phyloP scores from a whole-genome alignment of 2,888 invertebrate species.

The Emmelina monodactyla region DNA sequence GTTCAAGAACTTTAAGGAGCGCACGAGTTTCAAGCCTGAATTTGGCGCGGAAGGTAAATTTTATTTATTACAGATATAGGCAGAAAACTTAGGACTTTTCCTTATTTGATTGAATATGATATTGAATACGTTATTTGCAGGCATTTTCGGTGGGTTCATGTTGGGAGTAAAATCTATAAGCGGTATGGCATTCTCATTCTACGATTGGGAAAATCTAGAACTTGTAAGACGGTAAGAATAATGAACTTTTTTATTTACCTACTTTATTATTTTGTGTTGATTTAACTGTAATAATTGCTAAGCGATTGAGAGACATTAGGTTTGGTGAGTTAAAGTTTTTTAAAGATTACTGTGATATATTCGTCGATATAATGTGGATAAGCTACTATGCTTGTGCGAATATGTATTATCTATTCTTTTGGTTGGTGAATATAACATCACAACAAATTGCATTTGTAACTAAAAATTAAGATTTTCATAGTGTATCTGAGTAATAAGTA shows the following conservation, averaged over 20 bases:
- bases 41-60: slow-evolving; percentile 90
- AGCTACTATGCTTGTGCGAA: too few relatives aligned
- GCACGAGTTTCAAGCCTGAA: slow-evolving; percentile 94
- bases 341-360: too few relatives aligned
- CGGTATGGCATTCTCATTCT: slow-evolving; percentile 94
- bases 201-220: slow-evolving; percentile 96
- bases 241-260: too few relatives aligned
- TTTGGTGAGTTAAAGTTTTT: too few relatives aligned
- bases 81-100: neutral
- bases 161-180: slow-evolving; percentile 92
- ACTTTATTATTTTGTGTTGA: neutral
- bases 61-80: too few relatives aligned
- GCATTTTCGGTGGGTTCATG: slow-evolving; percentile 90
- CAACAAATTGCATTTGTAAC: too few relatives aligned
- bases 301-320: too few relatives aligned
- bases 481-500: too few relatives aligned
- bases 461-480: too few relatives aligned
- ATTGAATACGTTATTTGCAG: slow-evolving; percentile 35
- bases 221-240: slow-evolving; percentile 73
- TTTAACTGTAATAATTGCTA: neutral
- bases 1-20: slow-evolving; percentile 98
- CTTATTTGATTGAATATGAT: neutral
- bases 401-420: too few relatives aligned
- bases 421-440: too few relatives aligned
- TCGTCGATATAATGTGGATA: too few relatives aligned